phyloP scores from a whole-genome alignment of 1,140 invertebrate genomes.

The Odontomachus brunneus region DNA sequence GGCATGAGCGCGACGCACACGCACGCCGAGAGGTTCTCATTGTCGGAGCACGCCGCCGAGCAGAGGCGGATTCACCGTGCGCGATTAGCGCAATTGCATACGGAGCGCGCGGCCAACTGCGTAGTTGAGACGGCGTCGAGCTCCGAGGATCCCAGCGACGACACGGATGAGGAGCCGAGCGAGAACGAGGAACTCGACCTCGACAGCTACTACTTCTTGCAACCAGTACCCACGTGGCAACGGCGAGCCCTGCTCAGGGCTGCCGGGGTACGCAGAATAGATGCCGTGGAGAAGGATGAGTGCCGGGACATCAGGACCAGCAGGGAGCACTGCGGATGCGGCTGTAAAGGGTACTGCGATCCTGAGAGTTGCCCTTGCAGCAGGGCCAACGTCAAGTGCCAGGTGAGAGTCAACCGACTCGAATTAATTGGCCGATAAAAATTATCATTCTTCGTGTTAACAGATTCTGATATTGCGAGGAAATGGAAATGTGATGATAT shows the following conservation, averaged over 20 bases:
- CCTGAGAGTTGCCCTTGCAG: slow-evolving; percentile 98
- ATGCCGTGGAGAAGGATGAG: slow-evolving; percentile 96
- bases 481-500: too few species aligned
- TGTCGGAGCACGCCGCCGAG: slow-evolving; percentile 94
- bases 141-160: slow-evolving; percentile 89
- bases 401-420: slow-evolving; percentile 85
- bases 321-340: slow-evolving; percentile 97
- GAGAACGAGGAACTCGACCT: slow-evolving; percentile 94
- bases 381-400: slow-evolving; percentile 97
- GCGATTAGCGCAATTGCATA: slow-evolving; percentile 91
- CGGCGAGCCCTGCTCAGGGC: slow-evolving; percentile 93
- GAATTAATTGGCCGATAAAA: too few species aligned
- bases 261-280: slow-evolving; percentile 97
- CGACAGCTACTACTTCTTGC: slow-evolving; percentile 96
- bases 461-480: too few species aligned
- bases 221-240: slow-evolving; percentile 97
- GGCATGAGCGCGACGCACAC: slow-evolving; percentile 97
- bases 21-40: slow-evolving; percentile 90
- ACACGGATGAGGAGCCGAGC: slow-evolving; percentile 93
- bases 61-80: slow-evolving; percentile 94
- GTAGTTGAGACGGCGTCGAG: slow-evolving; percentile 82
- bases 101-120: slow-evolving; percentile 86
- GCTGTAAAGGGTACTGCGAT: slow-evolving; percentile 97
- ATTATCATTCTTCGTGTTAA: too few species aligned
- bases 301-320: slow-evolving; percentile 96